Evolutionary conservation across 2,113 vertebrate species (phyloP), one percentile per base, ranked within the genome.

Genomic region (Eulacestoma nigropectus): DNA sequence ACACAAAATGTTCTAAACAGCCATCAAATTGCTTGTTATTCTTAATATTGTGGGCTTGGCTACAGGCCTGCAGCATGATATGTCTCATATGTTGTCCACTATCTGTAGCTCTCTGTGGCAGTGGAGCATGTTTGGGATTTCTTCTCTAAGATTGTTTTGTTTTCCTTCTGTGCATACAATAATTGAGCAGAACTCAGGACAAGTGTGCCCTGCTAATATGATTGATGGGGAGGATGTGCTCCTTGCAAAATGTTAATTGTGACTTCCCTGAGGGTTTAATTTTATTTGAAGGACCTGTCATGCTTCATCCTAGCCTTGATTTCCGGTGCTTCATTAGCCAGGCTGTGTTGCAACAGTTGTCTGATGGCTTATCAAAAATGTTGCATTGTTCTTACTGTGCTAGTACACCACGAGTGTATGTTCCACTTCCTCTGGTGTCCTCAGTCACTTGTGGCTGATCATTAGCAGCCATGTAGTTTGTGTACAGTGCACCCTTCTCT

Each of bases 1-100:
- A 96, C 86, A 81, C 82, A 93, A 90, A 93, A 57, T 46, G 32
- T 95, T 89, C 81, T 79, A 30, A 90, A 46, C 59, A 91, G 29
- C 69, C 37, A 16, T 72, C 12, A 29, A 49, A 44, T 87, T 63
- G 52, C 88, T 88, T 92, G 33, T 93, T 95, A 83, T 88, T 87
- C 50, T 88, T 89, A 70, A 60, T 90, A 42, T 35, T 19, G 20
- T 77, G 63, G 57, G 27, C 67, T 83, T 95, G 87, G 87, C 91
- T 68, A 39, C 9, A 27, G 56, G 60, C 68, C 83, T 81, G 73
- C 89, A 47, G 46, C 15, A 3, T 49, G 75, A 15, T 39, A 13
- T 1, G 2, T 55, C 87, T 83, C 62, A 39, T 44, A 33, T 49
- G 32, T 21, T 67, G 79, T 72, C 76, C 44, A 4, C n/a, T 70